Evolutionary conservation across 2,113 vertebrate species (phyloP).

Genomic region (Garra rufa): DNA sequence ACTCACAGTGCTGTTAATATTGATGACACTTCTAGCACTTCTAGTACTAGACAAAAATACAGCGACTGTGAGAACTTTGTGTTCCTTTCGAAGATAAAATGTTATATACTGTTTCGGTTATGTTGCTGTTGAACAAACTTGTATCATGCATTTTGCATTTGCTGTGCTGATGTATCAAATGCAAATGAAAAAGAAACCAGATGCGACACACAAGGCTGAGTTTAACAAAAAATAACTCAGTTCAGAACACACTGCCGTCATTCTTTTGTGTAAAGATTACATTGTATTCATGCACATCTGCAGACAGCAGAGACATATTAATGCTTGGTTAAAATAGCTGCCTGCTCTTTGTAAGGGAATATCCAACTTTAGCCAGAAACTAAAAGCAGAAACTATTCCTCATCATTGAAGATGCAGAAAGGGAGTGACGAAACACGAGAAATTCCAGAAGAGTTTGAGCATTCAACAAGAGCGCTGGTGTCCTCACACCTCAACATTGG

Average conservation of each 20-base stretch:
- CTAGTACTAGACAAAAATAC: not conserved
- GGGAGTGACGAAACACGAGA: slow-evolving; percentile 36
- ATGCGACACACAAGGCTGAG: not conserved
- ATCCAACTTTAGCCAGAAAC: not conserved
- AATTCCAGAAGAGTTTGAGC: slow-evolving; percentile 48
- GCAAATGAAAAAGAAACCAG: not conserved
- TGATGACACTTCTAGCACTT: not conserved
- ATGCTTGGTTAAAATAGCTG: not conserved
- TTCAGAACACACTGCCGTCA: not conserved
- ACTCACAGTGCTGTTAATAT: not conserved
- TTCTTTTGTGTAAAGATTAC: not conserved
- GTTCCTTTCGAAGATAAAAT: not conserved
- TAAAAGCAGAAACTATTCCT: not conserved
- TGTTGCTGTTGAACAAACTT: not conserved
- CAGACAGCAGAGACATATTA: not conserved
- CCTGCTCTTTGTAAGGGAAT: not conserved
- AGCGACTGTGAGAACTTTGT: not conserved
- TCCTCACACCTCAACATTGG: slow-evolving; percentile 18
- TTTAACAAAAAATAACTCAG: not conserved
- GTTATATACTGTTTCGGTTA: not conserved
- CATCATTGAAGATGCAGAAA: not conserved
- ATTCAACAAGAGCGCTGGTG: not conserved
- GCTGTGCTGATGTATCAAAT: not conserved
- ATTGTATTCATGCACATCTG: not conserved
- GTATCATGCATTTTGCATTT: not conserved